Conservation (phyloP, 2,113 vertebrate genomes). For the Vidua macroura region DNA sequence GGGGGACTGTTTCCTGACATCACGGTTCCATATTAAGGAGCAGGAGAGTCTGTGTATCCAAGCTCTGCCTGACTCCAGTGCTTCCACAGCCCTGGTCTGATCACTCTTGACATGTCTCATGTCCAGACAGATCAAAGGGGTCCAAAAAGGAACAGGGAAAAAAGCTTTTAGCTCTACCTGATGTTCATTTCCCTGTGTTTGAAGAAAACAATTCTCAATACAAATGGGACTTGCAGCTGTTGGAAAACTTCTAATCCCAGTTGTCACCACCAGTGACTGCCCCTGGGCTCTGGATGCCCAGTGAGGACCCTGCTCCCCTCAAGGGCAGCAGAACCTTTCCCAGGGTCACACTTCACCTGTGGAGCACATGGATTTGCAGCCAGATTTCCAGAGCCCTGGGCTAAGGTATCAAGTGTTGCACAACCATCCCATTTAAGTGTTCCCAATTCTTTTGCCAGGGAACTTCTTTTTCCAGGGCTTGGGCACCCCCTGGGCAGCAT, state of each 20-base stretch:
- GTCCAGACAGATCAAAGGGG: not conserved
- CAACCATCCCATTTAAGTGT: not conserved
- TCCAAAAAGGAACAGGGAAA: not conserved
- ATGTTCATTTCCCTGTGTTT: not conserved
- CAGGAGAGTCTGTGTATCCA: not conserved
- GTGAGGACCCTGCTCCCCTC: not conserved
- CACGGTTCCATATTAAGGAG: not conserved
- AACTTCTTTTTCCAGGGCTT: slow-evolving; percentile 2
- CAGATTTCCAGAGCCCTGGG: slow-evolving; percentile 41
- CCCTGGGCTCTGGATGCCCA: not conserved
- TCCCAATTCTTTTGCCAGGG: not conserved
- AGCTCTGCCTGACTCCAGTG: accelerated
- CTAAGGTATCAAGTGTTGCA: not conserved
- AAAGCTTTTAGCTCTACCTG: not conserved
- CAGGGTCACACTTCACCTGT: not conserved
- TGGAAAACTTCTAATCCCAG: not conserved
- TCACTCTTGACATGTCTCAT: accelerated
- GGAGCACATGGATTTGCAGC: not conserved
- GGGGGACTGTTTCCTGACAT: not conserved
- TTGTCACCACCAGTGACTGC: not conserved
- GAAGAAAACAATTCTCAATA: not conserved
- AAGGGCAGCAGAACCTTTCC: not conserved
- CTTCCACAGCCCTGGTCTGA: not conserved
- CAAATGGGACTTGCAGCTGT: not conserved
- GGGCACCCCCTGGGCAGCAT: not conserved